Percentiles rank a stretch among this genome's conserved stretches.
phyloP scores from a whole-genome alignment of 1,140 invertebrate genomes.

The Leptoteleia sp. region DNA sequence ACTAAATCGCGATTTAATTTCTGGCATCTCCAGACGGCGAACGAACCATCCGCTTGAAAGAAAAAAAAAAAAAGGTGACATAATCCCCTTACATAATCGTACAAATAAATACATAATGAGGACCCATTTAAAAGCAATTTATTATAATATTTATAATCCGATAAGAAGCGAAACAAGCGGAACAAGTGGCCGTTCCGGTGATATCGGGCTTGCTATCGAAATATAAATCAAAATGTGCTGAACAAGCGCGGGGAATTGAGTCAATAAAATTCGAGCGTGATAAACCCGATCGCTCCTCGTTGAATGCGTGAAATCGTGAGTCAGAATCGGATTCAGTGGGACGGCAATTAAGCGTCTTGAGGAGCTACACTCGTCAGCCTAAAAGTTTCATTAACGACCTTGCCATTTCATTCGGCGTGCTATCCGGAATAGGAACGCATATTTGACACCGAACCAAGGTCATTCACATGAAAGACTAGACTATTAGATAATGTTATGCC shows the following conservation, averaged over 20 bases:
- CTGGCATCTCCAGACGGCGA: neutral
- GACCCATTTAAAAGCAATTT: constrained; percentile 25
- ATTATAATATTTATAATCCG: constrained; percentile 33
- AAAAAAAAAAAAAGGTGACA: constrained; percentile 32
- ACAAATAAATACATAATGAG: constrained; percentile 20
- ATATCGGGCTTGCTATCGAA: constrained; percentile 1
- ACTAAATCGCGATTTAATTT: constrained; percentile 18
- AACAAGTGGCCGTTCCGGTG: neutral
- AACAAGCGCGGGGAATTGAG: neutral
- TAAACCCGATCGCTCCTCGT: constrained; percentile 3
- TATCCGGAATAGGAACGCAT: constrained; percentile 18
- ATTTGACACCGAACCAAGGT: constrained; percentile 32
- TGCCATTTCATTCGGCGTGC: constrained; percentile 13
- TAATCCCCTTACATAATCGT: constrained; percentile 26
- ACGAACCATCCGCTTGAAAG: neutral
- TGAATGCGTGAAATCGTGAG: constrained; percentile 12
- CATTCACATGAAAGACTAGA: constrained; percentile 25
- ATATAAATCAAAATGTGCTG: constrained; percentile 25
- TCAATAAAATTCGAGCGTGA: constrained; percentile 9
- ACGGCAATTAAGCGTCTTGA: constrained; percentile 12
- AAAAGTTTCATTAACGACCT: constrained; percentile 19
- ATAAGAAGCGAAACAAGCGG: constrained; percentile 27
- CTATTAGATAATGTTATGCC: constrained; percentile 15
- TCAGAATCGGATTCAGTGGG: neutral
- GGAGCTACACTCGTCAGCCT: neutral